Base-by-base conservation (phyloP, 2,888 invertebrate genomes). In the Eilema sororculum region DNA sequence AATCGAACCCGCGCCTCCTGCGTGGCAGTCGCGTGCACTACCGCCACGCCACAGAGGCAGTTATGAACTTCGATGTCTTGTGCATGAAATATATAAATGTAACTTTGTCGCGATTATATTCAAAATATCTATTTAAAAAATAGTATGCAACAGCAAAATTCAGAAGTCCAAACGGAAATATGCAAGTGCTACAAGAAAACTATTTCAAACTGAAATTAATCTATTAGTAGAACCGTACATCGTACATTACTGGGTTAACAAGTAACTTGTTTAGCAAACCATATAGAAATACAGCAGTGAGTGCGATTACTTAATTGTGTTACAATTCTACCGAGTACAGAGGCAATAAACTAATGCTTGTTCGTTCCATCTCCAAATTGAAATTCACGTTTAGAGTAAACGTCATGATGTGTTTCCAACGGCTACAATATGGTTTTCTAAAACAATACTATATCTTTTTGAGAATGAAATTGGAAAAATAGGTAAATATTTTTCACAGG, bases 281-380 rank as follows among this genome's bases (percentile, higher is more conserved):
- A 46, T 67, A 80, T 62, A 80, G 69, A 76, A 76, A 76, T 76
- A 64, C 64, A 62, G 66, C 30, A 73, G 72, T 56, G 59, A 70
- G 78, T 76, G 76, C 69, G 77, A 75, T 82, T 76, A 81, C 70
- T 75, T 81, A 82, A 81, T 81, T 82, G 72, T 74, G 77, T 78
- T 82, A 78, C 78, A 82, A 82, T 81, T 75, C 75, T 65, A 70
- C 52, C 67, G 74, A 77, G 79, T 77, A 84, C 79, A 61, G 68
- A 71, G 73, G 86, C 80, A 87, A 86, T 87, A 84, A 78, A 82
- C 82, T 86, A 86, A 87, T 86, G 28, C 28, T 28, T 5, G 84
- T 71, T 71, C n/a, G 59, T 63, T 79, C 83, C 77, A 85, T 85
- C 78, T 81, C 65, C 77, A 78, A 86, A 87, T 84, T 85, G 81